phyloP scores from a whole-genome alignment of 2,888 invertebrate species.

The Isoperla grammatica region DNA sequence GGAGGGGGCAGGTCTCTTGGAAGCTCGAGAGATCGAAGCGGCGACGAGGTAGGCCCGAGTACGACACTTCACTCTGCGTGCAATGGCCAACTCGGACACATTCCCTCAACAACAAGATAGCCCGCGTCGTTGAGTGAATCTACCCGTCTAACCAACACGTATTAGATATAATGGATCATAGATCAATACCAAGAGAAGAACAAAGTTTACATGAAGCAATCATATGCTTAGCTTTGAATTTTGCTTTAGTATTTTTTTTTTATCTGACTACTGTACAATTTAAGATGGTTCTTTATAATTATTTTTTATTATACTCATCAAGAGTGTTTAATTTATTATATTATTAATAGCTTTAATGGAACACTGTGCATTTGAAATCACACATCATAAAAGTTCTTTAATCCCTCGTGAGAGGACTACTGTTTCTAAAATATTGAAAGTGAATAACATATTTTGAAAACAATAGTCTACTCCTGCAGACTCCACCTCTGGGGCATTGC shows the following conservation, averaged over 20 bases:
- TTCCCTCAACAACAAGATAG: no score
- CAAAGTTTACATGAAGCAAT: constrained; percentile 6
- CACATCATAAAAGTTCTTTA: not conserved
- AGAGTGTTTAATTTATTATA: constrained; percentile 8
- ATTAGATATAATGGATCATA: not conserved
- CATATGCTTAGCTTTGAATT: constrained; percentile 3
- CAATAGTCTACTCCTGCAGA: constrained; percentile 12
- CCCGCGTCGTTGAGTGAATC: no score
- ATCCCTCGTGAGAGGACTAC: constrained; percentile 1
- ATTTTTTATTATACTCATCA: constrained; percentile 7
- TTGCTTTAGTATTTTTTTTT: not conserved
- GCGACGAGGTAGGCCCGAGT: constrained; percentile 4
- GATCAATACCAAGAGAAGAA: constrained; percentile 10
- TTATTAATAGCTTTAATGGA: constrained; percentile 15
- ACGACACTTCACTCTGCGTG: not conserved
- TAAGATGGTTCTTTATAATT: constrained; percentile 1
- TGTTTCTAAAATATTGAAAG: not conserved
- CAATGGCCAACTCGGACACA: no score
- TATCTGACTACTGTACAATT: no score
- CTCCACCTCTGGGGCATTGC: not conserved
- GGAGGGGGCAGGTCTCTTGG: constrained; percentile 6
- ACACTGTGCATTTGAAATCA: constrained; percentile 12
- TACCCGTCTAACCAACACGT: no score
- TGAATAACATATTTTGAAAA: not conserved
- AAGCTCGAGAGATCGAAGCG: constrained; percentile 10